Evolutionary conservation across 2,888 invertebrate species (phyloP).

Genomic region (Gari tellinella): DNA sequence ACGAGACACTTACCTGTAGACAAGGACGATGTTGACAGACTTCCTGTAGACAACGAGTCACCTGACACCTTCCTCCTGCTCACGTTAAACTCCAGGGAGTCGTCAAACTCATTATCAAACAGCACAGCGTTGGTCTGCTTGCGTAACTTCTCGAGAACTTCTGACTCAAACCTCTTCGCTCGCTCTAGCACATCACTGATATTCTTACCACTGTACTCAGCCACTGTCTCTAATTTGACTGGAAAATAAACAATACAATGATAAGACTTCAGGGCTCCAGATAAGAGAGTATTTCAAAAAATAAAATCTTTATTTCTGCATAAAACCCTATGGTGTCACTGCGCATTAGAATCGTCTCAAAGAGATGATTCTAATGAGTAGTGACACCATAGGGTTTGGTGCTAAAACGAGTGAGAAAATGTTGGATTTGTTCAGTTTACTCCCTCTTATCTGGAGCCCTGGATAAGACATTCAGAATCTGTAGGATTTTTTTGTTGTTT

Average conservation of each 20-base stretch:
- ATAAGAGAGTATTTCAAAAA: too few species aligned
- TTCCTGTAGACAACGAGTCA: slow-evolving; percentile 54
- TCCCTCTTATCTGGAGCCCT: too few species aligned
- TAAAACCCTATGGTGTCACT: too few species aligned
- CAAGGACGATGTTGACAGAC: slow-evolving; percentile 59
- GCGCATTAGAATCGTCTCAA: too few species aligned
- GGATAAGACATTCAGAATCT: too few species aligned
- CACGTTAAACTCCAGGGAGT: slow-evolving; percentile 52
- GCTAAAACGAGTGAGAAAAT: too few species aligned
- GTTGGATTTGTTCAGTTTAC: too few species aligned
- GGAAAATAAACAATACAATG: slow-evolving; percentile 12
- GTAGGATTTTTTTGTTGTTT: too few species aligned
- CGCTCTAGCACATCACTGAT: slow-evolving; percentile 61
- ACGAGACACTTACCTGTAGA: slow-evolving; percentile 68
- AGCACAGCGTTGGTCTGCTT: slow-evolving; percentile 67
- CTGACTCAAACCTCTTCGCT: slow-evolving; percentile 61
- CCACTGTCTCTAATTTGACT: slow-evolving; percentile 34
- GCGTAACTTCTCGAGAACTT: slow-evolving; percentile 60
- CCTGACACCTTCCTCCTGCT: slow-evolving; percentile 41
- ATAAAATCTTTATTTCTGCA: too few species aligned
- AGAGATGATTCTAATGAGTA: too few species aligned
- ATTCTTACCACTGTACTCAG: slow-evolving; percentile 56
- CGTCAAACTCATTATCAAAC: slow-evolving; percentile 55
- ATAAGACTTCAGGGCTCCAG: too few species aligned
- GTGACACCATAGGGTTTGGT: too few species aligned